Evolutionary conservation across 2,113 vertebrate genomes (phyloP).

Genomic region (Falcunculus frontatus): DNA sequence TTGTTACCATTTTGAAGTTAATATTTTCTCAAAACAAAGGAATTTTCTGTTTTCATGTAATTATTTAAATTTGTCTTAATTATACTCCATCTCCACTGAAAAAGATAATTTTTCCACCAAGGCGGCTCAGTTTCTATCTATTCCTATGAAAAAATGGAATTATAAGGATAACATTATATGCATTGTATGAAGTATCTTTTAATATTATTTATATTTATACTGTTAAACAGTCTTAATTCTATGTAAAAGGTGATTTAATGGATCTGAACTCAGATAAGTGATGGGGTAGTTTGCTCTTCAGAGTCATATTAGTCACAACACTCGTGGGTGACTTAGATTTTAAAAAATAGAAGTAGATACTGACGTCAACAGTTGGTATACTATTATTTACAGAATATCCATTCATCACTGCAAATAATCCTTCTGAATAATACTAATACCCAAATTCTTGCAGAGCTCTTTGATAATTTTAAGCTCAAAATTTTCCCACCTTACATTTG

Average conservation of each 20-base stretch:
- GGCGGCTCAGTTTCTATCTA: background rate
- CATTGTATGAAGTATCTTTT: background rate
- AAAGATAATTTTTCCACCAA: background rate
- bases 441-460: background rate
- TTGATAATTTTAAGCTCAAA: background rate
- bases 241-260: background rate
- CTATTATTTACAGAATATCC: background rate
- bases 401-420: background rate
- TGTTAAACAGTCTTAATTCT: background rate
- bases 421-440: background rate
- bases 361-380: background rate
- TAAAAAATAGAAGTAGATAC: background rate
- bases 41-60: background rate
- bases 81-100: background rate
- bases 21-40: background rate
- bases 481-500: background rate
- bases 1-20: background rate
- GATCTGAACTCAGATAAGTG: background rate
- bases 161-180: background rate
- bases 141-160: background rate
- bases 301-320: background rate
- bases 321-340: background rate
- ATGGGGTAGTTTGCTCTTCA: background rate
- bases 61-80: background rate
- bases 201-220: background rate